Percentiles rank a stretch among this genome's conserved stretches.
These are phyloP conservation scores for Papilio gigon DNA, from an alignment of 2,888 invertebrate genomes.

Conservation along the genomic window DNA sequence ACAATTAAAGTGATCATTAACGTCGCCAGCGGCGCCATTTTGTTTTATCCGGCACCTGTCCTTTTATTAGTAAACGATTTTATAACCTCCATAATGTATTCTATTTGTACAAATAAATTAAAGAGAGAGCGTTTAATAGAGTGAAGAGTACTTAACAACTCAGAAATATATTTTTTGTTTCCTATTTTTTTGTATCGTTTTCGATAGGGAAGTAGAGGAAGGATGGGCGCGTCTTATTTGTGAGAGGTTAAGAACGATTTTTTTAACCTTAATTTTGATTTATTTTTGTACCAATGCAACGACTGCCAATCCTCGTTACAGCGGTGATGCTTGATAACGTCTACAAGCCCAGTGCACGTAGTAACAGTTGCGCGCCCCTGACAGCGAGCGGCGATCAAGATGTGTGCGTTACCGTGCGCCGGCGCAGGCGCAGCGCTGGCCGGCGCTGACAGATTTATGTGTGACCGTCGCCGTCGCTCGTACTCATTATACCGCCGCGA, in stretches of 20 bases:
- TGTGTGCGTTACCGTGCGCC: slow-evolving; percentile 75
- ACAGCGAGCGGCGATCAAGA: slow-evolving; percentile 63
- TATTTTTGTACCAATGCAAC: no score
- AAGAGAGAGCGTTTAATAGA: not conserved
- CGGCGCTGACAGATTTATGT: slow-evolving; percentile 75
- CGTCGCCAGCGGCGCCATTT: slow-evolving; percentile 21
- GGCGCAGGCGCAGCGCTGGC: slow-evolving; percentile 50
- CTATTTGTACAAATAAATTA: not conserved
- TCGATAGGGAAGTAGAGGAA: no score
- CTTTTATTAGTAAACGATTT: slow-evolving; percentile 20
- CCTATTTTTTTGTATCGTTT: no score
- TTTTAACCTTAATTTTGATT: no score
- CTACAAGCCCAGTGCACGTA: not conserved
- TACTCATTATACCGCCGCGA: slow-evolving; percentile 53
- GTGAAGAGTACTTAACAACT: not conserved
- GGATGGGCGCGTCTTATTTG: no score
- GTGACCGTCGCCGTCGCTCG: slow-evolving; percentile 58
- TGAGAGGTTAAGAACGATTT: no score
- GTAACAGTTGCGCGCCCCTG: slow-evolving; percentile 49
- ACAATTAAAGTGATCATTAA: slow-evolving; percentile 41
- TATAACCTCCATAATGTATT: slow-evolving; percentile 13
- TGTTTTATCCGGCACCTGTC: slow-evolving; percentile 33
- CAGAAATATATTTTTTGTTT: no score
- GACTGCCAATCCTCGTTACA: no score
- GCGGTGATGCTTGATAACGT: not conserved